These are phyloP conservation scores for Typhlomys cinereus DNA, from an alignment of 2,113 vertebrate species.

Conservation along the genomic window DNA sequence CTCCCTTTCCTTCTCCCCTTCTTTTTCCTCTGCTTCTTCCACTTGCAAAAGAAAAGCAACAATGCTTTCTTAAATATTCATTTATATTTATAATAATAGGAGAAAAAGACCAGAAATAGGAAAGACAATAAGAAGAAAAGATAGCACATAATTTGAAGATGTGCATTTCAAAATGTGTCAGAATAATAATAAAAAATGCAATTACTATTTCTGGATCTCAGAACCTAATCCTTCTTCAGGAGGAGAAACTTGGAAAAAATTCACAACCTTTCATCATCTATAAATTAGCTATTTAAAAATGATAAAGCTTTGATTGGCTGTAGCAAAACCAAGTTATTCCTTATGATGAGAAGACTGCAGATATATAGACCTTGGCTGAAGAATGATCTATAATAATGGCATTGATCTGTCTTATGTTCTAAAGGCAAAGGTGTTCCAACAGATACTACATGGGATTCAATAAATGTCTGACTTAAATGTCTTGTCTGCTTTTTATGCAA, in stretches of 20 bases:
- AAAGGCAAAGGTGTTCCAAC: background rate
- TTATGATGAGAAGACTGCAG: background rate
- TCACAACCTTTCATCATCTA: background rate
- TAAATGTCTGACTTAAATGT: background rate
- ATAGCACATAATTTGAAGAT: background rate
- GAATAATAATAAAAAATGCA: background rate
- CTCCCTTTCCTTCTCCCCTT: too few species aligned
- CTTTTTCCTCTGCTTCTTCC: background rate
- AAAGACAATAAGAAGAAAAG: conserved; percentile 9
- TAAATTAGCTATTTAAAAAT: conserved; percentile 47
- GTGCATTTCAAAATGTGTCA: background rate
- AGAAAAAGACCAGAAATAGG: background rate
- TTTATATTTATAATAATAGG: background rate
- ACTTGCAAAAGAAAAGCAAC: background rate
- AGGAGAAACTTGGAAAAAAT: conserved; percentile 14
- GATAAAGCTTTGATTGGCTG: background rate
- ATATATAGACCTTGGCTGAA: background rate
- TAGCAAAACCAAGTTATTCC: background rate
- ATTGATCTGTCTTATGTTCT: background rate
- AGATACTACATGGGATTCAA: background rate
- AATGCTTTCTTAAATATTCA: background rate
- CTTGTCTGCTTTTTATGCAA: background rate
- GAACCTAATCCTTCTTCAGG: background rate
- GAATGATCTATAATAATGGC: background rate
- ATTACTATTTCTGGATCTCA: background rate